A percentile compares a stretch with the other conserved stretches of the same genome.
phyloP scores from a whole-genome alignment of 2,113 vertebrate genomes.

The Bagarius yarrelli region DNA sequence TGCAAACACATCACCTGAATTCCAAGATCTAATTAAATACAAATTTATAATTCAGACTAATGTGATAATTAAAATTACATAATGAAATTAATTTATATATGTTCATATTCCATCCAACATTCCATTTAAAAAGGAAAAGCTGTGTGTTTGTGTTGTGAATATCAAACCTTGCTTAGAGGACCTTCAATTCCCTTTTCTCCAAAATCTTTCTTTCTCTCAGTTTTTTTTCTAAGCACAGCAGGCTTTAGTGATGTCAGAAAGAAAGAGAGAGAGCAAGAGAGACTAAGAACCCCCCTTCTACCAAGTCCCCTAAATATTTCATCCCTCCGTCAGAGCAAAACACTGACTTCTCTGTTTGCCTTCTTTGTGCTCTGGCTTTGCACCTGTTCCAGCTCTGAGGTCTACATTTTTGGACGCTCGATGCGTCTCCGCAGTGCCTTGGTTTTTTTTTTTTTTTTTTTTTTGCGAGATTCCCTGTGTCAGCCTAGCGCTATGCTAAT shows the following conservation, averaged over 20 bases:
- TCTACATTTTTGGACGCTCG: conserved; percentile 44
- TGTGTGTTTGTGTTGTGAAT: conserved; percentile 23
- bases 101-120: not conserved
- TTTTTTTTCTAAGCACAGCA: conserved; percentile 66
- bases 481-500: conserved; percentile 59
- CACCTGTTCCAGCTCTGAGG: conserved; percentile 67
- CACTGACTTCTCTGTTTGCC: conserved; percentile 72
- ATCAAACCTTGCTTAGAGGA: conserved; percentile 13
- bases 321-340: conserved; percentile 62
- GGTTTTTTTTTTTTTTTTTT: conserved; percentile 30
- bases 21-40: not conserved
- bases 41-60: not conserved
- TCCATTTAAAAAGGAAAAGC: not conserved
- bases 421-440: conserved; percentile 36
- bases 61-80: not conserved
- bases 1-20: not conserved
- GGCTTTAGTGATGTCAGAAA: conserved; percentile 69
- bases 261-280: too few species aligned
- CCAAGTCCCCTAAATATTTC: conserved; percentile 72
- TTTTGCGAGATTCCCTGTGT: conserved; percentile 45
- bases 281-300: conserved; percentile 70
- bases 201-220: conserved; percentile 9
- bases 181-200: conserved; percentile 14
- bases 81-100: too few species aligned
- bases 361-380: conserved; percentile 68